Evolutionary conservation across 2,797 vertebrate species (phyloP).

Genomic region (Phataginus tricuspis): DNA sequence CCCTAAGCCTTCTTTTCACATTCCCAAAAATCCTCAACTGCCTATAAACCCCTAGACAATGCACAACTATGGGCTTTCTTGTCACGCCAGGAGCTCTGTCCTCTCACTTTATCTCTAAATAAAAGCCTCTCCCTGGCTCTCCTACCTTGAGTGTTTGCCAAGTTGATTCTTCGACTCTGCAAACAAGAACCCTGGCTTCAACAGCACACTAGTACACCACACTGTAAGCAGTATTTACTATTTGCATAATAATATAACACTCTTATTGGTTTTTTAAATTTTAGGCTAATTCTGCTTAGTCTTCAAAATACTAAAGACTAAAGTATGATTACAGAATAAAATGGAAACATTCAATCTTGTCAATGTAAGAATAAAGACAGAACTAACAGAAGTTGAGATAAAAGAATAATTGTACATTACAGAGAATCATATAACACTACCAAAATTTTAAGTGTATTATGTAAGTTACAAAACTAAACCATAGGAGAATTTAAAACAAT

Average conservation of each 20-base stretch:
- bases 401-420: neutral
- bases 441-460: neutral
- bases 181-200: too few species aligned
- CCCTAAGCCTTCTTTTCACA: too few species aligned
- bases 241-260: neutral
- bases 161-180: too few species aligned
- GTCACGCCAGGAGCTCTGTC: too few species aligned
- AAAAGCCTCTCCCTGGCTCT: too few species aligned
- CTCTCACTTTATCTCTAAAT: too few species aligned
- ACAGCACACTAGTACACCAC: neutral
- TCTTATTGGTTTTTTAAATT: neutral
- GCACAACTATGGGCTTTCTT: too few species aligned
- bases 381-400: neutral
- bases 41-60: too few species aligned
- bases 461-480: neutral
- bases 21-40: too few species aligned
- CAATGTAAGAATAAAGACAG: neutral
- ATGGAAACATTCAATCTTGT: neutral
- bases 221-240: neutral
- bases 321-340: slow-evolving; percentile 40
- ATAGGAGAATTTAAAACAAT: neutral
- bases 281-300: neutral
- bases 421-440: neutral
- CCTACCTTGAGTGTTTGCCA: too few species aligned
- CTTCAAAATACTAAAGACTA: slow-evolving; percentile 1